Conservation (phyloP, 2,888 invertebrate genomes). For the Cyclophora punctaria region DNA sequence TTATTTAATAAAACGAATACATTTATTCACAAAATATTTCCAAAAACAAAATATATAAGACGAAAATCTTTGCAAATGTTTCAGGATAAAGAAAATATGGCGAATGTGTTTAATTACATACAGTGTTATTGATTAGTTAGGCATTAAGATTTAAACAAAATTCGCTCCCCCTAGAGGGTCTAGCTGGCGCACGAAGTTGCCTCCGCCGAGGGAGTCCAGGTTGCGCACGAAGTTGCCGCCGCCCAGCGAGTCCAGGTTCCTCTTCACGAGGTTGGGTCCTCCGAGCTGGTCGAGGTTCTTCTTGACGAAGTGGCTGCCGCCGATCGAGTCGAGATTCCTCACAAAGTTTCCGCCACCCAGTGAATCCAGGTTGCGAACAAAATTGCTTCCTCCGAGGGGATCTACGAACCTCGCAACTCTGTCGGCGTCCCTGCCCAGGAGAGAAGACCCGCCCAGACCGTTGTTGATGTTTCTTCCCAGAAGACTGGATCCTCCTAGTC, state of each 20-base stretch:
- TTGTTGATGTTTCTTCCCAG: slow-evolving; percentile 32
- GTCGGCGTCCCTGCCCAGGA: slow-evolving; percentile 34
- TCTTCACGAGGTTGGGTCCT: slow-evolving; percentile 57
- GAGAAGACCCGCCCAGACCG: slow-evolving; percentile 26
- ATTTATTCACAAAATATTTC: slow-evolving; percentile 19
- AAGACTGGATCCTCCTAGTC: slow-evolving; percentile 28
- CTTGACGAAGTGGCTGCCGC: slow-evolving; percentile 60
- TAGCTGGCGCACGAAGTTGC: slow-evolving; percentile 57
- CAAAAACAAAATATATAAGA: no score
- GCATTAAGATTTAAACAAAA: slow-evolving; percentile 36
- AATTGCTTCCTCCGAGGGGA: slow-evolving; percentile 53
- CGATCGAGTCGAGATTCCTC: slow-evolving; percentile 57
- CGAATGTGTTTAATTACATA: slow-evolving; percentile 15
- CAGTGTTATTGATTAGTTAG: slow-evolving; percentile 1
- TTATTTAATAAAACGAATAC: slow-evolving; percentile 29
- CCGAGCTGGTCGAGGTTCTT: slow-evolving; percentile 59
- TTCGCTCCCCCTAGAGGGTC: slow-evolving; percentile 70
- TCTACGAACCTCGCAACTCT: slow-evolving; percentile 37
- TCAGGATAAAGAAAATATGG: slow-evolving; percentile 7
- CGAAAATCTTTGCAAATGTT: neutral
- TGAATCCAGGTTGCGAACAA: slow-evolving; percentile 54
- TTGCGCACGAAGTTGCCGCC: slow-evolving; percentile 62
- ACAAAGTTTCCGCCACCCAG: slow-evolving; percentile 59
- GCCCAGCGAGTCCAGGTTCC: slow-evolving; percentile 57
- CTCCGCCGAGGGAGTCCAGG: slow-evolving; percentile 68